phyloP scores from a whole-genome alignment of 2,113 vertebrate genomes.

The Stercorarius parasiticus region DNA sequence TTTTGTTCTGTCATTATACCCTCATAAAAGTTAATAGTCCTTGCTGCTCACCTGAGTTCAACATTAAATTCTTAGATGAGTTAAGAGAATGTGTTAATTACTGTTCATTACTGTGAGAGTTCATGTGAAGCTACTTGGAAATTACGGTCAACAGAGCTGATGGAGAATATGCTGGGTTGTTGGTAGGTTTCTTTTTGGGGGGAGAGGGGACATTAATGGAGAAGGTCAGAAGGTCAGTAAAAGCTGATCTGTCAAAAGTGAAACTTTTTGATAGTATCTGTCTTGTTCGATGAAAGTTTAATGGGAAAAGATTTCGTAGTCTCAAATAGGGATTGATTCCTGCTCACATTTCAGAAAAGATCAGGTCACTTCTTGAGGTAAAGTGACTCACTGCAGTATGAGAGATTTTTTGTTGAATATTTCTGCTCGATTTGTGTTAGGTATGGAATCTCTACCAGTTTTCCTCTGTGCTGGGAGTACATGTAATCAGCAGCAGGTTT shows the following conservation, averaged over 20 bases:
- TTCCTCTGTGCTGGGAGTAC: not conserved
- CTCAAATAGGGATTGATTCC: not conserved
- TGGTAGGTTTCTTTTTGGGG: not conserved
- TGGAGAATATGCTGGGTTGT: not conserved
- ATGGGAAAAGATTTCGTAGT: not conserved
- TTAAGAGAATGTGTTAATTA: constrained; percentile 72
- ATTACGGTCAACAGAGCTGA: not conserved
- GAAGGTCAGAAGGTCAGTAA: not conserved
- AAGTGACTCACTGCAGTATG: not conserved
- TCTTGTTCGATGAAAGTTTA: not conserved
- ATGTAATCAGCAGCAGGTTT: not conserved
- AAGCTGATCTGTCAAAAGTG: not conserved
- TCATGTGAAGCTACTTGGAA: constrained; percentile 32
- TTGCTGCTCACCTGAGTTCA: constrained; percentile 47
- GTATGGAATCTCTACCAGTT: not conserved
- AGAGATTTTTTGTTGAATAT: not conserved
- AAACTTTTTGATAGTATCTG: not conserved
- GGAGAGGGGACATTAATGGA: accelerated
- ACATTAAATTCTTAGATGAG: constrained; percentile 58
- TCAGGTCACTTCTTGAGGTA: not conserved
- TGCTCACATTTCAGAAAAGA: not conserved
- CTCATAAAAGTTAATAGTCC: constrained; percentile 70
- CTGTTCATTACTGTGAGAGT: constrained; percentile 30
- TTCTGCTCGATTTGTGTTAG: not conserved
- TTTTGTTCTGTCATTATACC: constrained; percentile 65